These are phyloP conservation scores for Cephus rjabovi DNA, from an alignment of 2,888 invertebrate species.

Conservation along the genomic window DNA sequence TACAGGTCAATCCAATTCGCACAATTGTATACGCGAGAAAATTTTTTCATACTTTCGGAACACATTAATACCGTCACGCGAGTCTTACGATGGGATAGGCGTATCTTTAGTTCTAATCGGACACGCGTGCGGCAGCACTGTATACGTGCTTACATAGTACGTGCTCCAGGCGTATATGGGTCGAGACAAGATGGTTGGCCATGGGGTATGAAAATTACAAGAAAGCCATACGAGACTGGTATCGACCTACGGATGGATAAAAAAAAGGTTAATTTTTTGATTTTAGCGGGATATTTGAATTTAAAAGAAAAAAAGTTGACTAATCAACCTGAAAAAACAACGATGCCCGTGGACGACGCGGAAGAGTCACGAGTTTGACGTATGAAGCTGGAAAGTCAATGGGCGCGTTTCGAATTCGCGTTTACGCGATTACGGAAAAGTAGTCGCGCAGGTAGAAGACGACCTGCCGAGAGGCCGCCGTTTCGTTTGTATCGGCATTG, in stretches of 20 bases:
- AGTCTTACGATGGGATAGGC: background rate
- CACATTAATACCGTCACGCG: background rate
- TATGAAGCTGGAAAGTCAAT: background rate
- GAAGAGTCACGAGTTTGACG: background rate
- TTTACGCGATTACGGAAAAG: background rate
- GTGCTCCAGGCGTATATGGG: constrained; percentile 30
- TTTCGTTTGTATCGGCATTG: constrained; percentile 53
- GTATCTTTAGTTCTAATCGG: background rate
- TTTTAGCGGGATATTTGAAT: background rate
- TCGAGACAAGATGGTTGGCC: constrained; percentile 29
- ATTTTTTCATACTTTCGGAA: background rate
- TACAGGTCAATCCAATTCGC: background rate
- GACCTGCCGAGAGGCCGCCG: constrained; percentile 26
- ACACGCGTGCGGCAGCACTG: background rate
- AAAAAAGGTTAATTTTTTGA: background rate
- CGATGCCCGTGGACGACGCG: background rate
- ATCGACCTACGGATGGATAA: background rate
- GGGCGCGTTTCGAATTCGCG: background rate
- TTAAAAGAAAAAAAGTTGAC: background rate
- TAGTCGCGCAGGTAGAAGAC: background rate
- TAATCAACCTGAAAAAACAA: too few relatives aligned
- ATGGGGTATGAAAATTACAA: constrained; percentile 12
- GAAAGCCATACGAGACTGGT: background rate
- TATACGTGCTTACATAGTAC: constrained; percentile 21
- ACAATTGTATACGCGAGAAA: too few relatives aligned